Percentiles rank a stretch among this genome's conserved stretches.
Conservation (phyloP, 2,888 invertebrate species). For the Athalia cordata region DNA sequence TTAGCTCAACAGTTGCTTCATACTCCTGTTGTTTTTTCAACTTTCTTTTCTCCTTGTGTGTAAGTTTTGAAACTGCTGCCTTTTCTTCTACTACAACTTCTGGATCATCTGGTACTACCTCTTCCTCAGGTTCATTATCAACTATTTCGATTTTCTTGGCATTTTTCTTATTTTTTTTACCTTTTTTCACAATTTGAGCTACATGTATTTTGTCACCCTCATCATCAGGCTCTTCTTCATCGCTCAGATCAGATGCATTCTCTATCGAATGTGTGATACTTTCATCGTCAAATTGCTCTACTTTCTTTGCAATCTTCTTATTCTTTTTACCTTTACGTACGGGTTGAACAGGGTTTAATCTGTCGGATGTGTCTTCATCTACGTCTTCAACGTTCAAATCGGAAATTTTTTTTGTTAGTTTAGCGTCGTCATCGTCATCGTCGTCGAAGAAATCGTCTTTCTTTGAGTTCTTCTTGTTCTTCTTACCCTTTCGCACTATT, state of each 20-base stretch:
- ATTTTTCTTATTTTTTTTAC: constrained; percentile 37
- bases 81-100: constrained; percentile 70
- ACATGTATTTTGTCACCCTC: not conserved
- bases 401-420: constrained; percentile 27
- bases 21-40: constrained; percentile 92
- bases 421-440: constrained; percentile 24
- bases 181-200: constrained; percentile 26
- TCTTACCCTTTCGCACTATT: constrained; percentile 4
- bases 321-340: constrained; percentile 4
- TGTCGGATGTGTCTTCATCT: not conserved
- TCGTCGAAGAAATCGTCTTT: constrained; percentile 47
- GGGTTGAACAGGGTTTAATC: constrained; percentile 12
- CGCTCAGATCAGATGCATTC: not conserved
- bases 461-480: constrained; percentile 43
- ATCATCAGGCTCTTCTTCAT: not conserved
- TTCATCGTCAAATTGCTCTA: constrained; percentile 12
- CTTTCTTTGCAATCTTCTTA: constrained; percentile 36
- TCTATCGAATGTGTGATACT: not conserved
- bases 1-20: constrained; percentile 89
- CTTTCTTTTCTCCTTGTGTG: constrained; percentile 95
- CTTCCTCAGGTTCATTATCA: constrained; percentile 29
- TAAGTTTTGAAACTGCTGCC: constrained; percentile 79
- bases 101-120: constrained; percentile 52
- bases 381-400: not conserved
- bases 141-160: constrained; percentile 15